Evolutionary conservation across 2,888 invertebrate species (phyloP).

Genomic region (Carterocephalus palaemon): DNA sequence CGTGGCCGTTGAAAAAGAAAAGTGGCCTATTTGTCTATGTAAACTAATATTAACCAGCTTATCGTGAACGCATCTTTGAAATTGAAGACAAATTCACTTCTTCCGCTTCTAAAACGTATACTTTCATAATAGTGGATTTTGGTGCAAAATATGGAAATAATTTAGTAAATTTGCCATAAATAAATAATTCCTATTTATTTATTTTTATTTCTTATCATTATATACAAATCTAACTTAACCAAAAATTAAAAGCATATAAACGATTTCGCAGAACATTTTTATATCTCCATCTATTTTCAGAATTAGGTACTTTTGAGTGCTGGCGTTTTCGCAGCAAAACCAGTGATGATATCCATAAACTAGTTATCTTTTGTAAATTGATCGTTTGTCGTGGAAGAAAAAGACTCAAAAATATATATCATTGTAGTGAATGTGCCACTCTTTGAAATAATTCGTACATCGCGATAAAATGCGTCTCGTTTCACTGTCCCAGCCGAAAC

Average conservation of each 20-base stretch:
- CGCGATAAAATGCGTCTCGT: conserved; percentile 77
- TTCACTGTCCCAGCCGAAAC: conserved; percentile 68
- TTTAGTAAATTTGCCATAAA: background rate
- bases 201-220: background rate
- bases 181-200: conserved; percentile 8
- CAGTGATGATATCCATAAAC: conserved; percentile 82
- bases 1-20: too few species aligned
- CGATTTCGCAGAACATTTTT: conserved; percentile 73
- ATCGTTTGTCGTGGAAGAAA: conserved; percentile 66
- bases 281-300: conserved; percentile 85
- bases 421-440: conserved; percentile 73
- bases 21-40: conserved; percentile 20
- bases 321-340: conserved; percentile 81
- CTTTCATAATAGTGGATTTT: conserved; percentile 8
- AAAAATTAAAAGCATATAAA: conserved; percentile 43
- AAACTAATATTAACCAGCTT: background rate
- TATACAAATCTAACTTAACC: background rate
- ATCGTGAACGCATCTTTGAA: conserved; percentile 26
- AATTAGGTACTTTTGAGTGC: conserved; percentile 83
- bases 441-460: conserved; percentile 68
- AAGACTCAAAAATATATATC: conserved; percentile 64
- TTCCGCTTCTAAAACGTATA: conserved; percentile 29
- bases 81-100: conserved; percentile 25
- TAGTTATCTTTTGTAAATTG: conserved; percentile 76
- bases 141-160: background rate